Base-by-base conservation (phyloP, 1,140 invertebrate genomes). In the Zaprionus camerounensis region DNA sequence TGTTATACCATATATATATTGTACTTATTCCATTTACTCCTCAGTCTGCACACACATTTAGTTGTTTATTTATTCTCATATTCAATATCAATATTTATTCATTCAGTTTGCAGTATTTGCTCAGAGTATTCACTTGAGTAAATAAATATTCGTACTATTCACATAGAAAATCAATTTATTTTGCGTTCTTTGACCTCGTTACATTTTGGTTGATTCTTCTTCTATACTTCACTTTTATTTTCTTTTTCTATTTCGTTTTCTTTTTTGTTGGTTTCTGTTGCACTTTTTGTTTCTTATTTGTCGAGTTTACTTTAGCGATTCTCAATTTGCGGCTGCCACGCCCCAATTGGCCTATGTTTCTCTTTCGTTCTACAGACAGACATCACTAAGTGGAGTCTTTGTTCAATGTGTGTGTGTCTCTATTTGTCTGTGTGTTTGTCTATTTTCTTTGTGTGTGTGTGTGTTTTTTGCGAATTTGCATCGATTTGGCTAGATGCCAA, bases 401-500 rank as follows among this genome's bases (percentile, higher is more conserved):
- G 67, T 75, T 69, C 69, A 70, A 24, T 64, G 22, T 58, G 38
- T 72, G 11, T 59, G 20, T 44, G 41, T 51, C 53, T 66, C 20
- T 79, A 36, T 69, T 53, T 80, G 51, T 64, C 44, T 71, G 13
- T 80, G 71, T 78, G 71, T 12, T 11, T 57, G 7, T 70, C 12
- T 73, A 26, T 44, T 20, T 70, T 13, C 17, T 56, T 15, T 70
- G 28, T 70, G 49, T 61, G 31, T 74, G 64, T 59, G n/a, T 77
- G 41, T 75, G 49, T 69, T 78, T 76, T 76, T 64, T 81, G 41
- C 80, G 71, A 82, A 81, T 78, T 78, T 83, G 83, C 81, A 83
- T 83, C 81, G 58, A 87, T 87, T 88, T 88, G 84, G 84, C 69
- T 62, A 5, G 34, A 12, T 62, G 84, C 84, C 84, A 88, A 69